A percentile compares a stretch with the other conserved stretches of the same genome.
Evolutionary conservation across 2,797 vertebrate species (phyloP).

Genomic region (Jordanella pulchra): DNA sequence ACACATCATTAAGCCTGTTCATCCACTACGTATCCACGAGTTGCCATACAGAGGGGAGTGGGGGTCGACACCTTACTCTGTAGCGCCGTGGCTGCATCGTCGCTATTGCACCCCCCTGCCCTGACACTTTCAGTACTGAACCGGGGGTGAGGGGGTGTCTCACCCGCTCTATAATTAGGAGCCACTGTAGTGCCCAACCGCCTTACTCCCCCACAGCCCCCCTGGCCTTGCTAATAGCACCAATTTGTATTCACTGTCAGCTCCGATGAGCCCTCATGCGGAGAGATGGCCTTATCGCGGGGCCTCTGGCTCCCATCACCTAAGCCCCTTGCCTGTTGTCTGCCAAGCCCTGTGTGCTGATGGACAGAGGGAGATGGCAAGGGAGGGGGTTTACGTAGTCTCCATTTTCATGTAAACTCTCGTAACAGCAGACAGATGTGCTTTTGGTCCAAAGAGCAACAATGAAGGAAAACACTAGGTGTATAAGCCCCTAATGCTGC

Average conservation of each 20-base stretch:
- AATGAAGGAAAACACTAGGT: background rate
- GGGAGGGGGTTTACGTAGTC: slow-evolving; percentile 30
- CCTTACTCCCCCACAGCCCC: slow-evolving; percentile 25
- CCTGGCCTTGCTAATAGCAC: slow-evolving; percentile 67
- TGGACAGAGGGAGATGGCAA: slow-evolving; percentile 52
- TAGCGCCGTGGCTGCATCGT: slow-evolving; percentile 57
- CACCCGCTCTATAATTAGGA: slow-evolving; percentile 74
- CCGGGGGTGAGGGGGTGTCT: slow-evolving; percentile 29
- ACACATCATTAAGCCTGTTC: slow-evolving; percentile 56
- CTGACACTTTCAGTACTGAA: slow-evolving; percentile 41
- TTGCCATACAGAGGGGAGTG: slow-evolving; percentile 26
- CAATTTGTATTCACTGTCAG: slow-evolving; percentile 82
- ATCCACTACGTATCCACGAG: slow-evolving; percentile 35
- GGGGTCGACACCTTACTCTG: slow-evolving; percentile 55
- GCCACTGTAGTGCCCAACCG: slow-evolving; percentile 41
- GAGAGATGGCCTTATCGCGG: slow-evolving; percentile 71
- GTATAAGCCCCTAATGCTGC: background rate
- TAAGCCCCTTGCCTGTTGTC: slow-evolving; percentile 62
- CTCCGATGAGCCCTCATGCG: slow-evolving; percentile 75
- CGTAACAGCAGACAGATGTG: slow-evolving; percentile 48
- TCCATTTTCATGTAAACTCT: slow-evolving; percentile 51
- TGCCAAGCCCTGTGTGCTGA: slow-evolving; percentile 56
- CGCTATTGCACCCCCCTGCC: slow-evolving; percentile 34
- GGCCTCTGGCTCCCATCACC: slow-evolving; percentile 72
- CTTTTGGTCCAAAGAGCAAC: slow-evolving; percentile 5